Evolutionary conservation across 2,888 invertebrate genomes (phyloP).

Genomic region (Baronia brevicornis): DNA sequence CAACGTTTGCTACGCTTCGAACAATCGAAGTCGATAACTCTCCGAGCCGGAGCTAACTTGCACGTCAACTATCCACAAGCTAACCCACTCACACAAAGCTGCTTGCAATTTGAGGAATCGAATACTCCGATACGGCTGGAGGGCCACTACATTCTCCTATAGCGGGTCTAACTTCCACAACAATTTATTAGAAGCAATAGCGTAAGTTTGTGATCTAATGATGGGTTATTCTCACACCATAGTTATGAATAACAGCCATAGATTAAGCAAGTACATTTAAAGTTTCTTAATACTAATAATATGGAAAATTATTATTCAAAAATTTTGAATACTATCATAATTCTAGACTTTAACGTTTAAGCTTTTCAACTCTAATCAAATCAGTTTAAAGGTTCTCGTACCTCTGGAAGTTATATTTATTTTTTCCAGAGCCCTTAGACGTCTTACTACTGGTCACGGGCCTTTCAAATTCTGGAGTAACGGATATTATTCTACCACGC

Average conservation of each 20-base stretch:
- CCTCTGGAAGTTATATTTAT: too few relatives aligned
- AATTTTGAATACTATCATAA: too few relatives aligned
- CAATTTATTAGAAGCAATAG: slow-evolving; percentile 28
- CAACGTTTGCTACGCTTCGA: slow-evolving; percentile 21
- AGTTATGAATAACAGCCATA: not conserved
- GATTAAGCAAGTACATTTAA: not conserved
- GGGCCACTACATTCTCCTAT: slow-evolving; percentile 7
- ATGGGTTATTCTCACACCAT: not conserved
- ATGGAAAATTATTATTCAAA: too few relatives aligned
- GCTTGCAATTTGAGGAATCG: slow-evolving; percentile 26
- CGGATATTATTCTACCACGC: too few relatives aligned
- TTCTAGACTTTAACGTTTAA: too few relatives aligned
- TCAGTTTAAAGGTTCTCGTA: too few relatives aligned
- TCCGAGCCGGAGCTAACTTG: slow-evolving; percentile 13
- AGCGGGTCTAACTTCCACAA: slow-evolving; percentile 22
- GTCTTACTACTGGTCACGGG: too few relatives aligned
- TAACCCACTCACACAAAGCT: slow-evolving; percentile 15
- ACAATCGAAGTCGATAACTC: slow-evolving; percentile 34
- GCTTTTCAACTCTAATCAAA: too few relatives aligned
- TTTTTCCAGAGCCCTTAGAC: too few relatives aligned
- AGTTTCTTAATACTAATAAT: not conserved
- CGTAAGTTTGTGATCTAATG: slow-evolving; percentile 6
- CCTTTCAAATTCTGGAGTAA: too few relatives aligned
- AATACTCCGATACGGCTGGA: slow-evolving; percentile 21
- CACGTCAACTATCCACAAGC: slow-evolving; percentile 27